These are phyloP conservation scores for Octodonta nipae DNA, from an alignment of 2,888 invertebrate species.

Conservation along the genomic window DNA sequence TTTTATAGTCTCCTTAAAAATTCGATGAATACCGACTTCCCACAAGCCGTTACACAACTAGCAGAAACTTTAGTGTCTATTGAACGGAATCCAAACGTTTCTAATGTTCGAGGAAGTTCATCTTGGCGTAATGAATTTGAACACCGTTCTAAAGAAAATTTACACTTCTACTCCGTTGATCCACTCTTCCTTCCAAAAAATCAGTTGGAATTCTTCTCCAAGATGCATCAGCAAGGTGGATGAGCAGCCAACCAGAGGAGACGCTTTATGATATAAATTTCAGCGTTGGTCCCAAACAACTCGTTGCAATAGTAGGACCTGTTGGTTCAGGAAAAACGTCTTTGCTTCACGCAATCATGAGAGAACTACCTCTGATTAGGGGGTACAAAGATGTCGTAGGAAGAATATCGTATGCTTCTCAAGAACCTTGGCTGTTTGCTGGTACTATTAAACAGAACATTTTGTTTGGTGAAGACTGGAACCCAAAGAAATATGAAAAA, in stretches of 20 bases:
- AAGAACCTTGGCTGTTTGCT: conserved; percentile 68
- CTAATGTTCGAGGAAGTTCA: conserved; percentile 35
- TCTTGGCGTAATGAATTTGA: conserved; percentile 9
- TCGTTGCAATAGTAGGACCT: conserved; percentile 46
- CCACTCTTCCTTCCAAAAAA: too few relatives aligned
- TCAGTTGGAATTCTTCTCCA: conserved; percentile 18
- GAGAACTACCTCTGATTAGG: conserved; percentile 49
- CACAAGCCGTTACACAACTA: conserved; percentile 43
- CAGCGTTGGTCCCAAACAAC: conserved; percentile 16
- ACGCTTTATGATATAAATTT: conserved; percentile 20
- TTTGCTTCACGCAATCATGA: conserved; percentile 53
- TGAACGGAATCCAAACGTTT: conserved; percentile 45
- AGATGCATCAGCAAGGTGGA: conserved; percentile 22
- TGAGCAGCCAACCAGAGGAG: conserved; percentile 13
- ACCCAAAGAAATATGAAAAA: conserved; percentile 36
- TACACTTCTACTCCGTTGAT: conserved; percentile 23
- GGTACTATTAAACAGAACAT: conserved; percentile 66
- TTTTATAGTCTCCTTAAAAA: conserved; percentile 72
- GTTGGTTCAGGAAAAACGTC: conserved; percentile 60
- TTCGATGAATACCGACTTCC: conserved; percentile 52
- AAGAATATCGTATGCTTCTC: conserved; percentile 56
- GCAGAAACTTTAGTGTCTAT: conserved; percentile 54
- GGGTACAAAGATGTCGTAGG: conserved; percentile 52
- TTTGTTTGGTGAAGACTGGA: conserved; percentile 55
- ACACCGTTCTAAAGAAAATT: conserved; percentile 11